Evolutionary conservation across 2,797 vertebrate genomes (phyloP), one percentile per base, ranked within the genome.

Genomic region (Acanthurus leucopareius): DNA sequence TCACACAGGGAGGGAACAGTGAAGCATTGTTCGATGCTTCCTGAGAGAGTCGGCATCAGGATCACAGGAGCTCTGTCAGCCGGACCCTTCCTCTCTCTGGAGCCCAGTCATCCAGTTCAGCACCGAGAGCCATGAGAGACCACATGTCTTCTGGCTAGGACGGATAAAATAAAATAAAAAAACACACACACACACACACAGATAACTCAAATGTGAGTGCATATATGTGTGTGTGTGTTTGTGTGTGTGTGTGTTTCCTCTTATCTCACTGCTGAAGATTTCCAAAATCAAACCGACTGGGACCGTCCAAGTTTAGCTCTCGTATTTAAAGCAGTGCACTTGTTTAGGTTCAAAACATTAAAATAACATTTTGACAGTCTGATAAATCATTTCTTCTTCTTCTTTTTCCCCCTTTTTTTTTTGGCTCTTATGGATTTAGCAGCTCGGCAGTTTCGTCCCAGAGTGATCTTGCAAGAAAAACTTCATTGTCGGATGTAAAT

Each of bases 1-100:
- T 42, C 63, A 73, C 73, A 60, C 63, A 68, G 47, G 77, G 73
- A 69, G 82, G 85, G 88, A 93, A 94, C 93, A 94, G 91, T 86
- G 84, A 35, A 22, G 90, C 88, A 93, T 94, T 94, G 92, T 94
- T 91, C 79, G 10, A 45, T 2, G 63, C 82, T 93, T 94, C 93
- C 93, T 92, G 91, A 91, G 89, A 90, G 89, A 90, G 75, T n/a
- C 67, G 61, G 83, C 75, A 58, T 84, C 70, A 61, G 80, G 81
- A 93, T 91, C 86, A 85, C 87, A 88, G 89, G 83, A 90, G 86
- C 82, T 87, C 82, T 65, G 79, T 85, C 89, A 85, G 83, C 70
- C 2, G 62, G 77, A 77, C 77, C 69, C 74, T 85, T 71, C 75
- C 88, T 73, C 76, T 49, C 72, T 14, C 75, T 40, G 40, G 67